Percentiles rank a stretch among this genome's conserved stretches.
These are phyloP conservation scores for Oceanites oceanicus DNA, from an alignment of 2,113 vertebrate genomes.

Conservation along the genomic window DNA sequence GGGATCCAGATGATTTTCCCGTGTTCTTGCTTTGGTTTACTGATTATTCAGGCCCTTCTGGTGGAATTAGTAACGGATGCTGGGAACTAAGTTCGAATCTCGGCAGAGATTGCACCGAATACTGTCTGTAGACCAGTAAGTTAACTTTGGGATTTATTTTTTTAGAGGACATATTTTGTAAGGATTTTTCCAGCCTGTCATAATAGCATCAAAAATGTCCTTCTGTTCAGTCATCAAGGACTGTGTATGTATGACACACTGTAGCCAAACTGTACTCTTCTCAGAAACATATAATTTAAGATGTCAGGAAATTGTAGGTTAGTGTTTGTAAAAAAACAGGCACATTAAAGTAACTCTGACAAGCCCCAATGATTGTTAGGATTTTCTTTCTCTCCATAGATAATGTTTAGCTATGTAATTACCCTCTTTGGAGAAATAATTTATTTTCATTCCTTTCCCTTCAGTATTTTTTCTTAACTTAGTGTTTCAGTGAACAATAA, in stretches of 20 bases:
- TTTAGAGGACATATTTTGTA: not conserved
- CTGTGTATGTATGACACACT: not conserved
- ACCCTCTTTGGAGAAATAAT: not conserved
- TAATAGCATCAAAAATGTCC: not conserved
- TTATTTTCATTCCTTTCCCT: not conserved
- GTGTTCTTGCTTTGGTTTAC: not conserved
- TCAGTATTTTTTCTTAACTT: not conserved
- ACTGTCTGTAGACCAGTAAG: not conserved
- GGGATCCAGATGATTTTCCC: not conserved
- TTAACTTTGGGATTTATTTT: not conserved
- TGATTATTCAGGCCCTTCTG: not conserved
- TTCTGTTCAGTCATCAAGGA: not conserved
- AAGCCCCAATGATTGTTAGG: not conserved
- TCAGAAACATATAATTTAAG: constrained; percentile 7
- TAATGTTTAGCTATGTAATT: not conserved
- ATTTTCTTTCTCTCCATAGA: not conserved
- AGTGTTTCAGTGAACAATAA: not conserved
- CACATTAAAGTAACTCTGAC: not conserved
- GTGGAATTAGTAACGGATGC: not conserved
- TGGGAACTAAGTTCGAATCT: not conserved
- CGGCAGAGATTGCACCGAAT: not conserved
- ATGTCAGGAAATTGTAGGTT: constrained; percentile 40
- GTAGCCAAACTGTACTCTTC: not conserved
- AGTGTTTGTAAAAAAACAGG: not conserved
- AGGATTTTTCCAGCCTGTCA: not conserved